Conservation (phyloP, 2,888 invertebrate genomes). For the Plagiodera versicolora region DNA sequence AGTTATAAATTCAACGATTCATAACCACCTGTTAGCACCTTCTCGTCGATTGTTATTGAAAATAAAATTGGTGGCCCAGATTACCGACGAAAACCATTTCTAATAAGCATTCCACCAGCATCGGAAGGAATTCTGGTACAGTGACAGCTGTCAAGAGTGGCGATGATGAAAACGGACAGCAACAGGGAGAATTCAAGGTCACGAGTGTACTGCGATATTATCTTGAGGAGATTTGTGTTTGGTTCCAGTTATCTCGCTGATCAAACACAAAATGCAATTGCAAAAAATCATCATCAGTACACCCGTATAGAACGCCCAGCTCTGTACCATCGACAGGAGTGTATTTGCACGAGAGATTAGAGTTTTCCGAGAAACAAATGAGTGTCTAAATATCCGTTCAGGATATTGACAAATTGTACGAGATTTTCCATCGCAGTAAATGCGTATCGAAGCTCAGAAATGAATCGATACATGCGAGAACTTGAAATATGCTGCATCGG, state of each 20-base stretch:
- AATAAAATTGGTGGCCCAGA: not conserved
- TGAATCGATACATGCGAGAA: no score
- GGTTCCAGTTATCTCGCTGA: conserved; percentile 5
- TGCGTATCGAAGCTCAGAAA: no score
- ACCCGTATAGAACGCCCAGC: not conserved
- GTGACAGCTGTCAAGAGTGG: no score
- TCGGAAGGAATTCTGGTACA: no score
- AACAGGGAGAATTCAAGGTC: no score
- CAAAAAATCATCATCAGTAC: conserved; percentile 7
- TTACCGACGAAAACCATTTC: not conserved
- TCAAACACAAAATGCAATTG: conserved; percentile 10
- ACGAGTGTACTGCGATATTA: no score
- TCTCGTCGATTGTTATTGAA: not conserved
- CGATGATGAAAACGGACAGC: no score
- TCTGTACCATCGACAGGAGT: conserved; percentile 11
- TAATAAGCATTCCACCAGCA: not conserved
- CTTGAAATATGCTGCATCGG: no score
- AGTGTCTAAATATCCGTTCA: not conserved
- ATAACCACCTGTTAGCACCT: not conserved
- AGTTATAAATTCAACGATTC: conserved; percentile 15
- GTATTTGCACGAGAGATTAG: conserved; percentile 7
- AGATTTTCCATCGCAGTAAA: no score
- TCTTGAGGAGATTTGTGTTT: not conserved
- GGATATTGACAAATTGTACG: conserved; percentile 4
- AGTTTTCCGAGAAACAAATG: conserved; percentile 1